A percentile compares a stretch with the other conserved stretches of the same genome.
Conservation (phyloP, 2,797 vertebrate species). For the Buphagus erythrorhynchus region DNA sequence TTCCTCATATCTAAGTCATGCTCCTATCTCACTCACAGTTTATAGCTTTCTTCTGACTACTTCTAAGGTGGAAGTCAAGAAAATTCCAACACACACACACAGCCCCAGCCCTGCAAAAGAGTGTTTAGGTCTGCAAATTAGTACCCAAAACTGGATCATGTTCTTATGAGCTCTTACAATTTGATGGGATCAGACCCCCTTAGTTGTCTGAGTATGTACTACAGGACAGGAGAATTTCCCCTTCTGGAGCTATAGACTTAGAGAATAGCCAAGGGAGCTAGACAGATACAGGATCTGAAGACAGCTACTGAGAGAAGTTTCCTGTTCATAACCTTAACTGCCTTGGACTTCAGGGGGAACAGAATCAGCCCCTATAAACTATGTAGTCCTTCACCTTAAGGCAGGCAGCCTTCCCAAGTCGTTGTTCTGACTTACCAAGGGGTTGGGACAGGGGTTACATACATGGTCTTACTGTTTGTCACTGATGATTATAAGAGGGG, state of each 20-base stretch:
- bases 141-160: neutral
- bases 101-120: neutral
- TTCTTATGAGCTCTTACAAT: neutral
- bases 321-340: neutral
- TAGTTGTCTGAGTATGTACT: accelerated
- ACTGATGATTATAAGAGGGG: neutral
- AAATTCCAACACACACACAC: accelerated
- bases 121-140: neutral
- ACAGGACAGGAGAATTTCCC: neutral
- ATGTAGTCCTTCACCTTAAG: neutral
- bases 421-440: neutral
- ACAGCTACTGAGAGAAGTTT: neutral
- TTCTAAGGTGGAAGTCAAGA: neutral
- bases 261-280: neutral
- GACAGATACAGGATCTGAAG: neutral
- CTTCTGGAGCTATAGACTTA: neutral
- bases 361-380: neutral
- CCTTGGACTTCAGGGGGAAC: neutral
- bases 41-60: neutral
- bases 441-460: neutral
- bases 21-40: neutral
- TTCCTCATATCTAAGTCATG: neutral
- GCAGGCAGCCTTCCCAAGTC: neutral
- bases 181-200: neutral
- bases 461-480: neutral